Percentiles rank a stretch among this genome's conserved stretches.
phyloP scores from a whole-genome alignment of 2,797 vertebrate genomes.

The Cercopithecus diana region DNA sequence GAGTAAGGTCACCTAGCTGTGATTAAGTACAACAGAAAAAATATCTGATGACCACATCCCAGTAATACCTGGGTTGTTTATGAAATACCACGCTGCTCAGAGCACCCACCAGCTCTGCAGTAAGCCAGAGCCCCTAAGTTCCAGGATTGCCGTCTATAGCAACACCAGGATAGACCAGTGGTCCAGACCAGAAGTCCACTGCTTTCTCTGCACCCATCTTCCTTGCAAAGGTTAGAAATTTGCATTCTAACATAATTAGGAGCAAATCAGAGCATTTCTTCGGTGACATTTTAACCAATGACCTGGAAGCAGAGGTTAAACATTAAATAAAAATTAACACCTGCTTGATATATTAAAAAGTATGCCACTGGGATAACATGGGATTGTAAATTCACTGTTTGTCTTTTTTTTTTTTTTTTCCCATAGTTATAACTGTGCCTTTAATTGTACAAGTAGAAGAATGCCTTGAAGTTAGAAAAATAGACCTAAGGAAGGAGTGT shows the following conservation, averaged over 20 bases:
- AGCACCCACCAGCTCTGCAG: neutral
- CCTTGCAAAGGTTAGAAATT: neutral
- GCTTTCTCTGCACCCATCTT: accelerated
- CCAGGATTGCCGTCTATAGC: neutral
- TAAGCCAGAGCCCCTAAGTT: neutral
- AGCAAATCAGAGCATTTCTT: neutral
- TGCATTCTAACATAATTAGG: neutral
- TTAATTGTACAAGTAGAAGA: neutral
- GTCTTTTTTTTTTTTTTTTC: neutral
- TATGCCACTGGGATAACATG: neutral
- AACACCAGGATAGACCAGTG: accelerated
- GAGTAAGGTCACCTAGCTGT: neutral
- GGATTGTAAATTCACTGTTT: neutral
- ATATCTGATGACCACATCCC: neutral
- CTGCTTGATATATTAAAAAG: neutral
- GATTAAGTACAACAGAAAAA: neutral
- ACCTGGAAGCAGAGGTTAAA: slow-evolving; percentile 50
- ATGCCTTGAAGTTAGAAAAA: neutral
- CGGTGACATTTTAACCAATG: neutral
- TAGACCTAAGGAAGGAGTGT: neutral
- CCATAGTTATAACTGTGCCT: neutral
- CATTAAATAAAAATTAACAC: slow-evolving; percentile 37
- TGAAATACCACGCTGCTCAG: neutral
- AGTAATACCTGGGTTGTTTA: neutral
- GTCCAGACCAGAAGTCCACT: neutral